Base-by-base conservation (phyloP, 2,888 invertebrate genomes). In the Strigamia maritima region DNA sequence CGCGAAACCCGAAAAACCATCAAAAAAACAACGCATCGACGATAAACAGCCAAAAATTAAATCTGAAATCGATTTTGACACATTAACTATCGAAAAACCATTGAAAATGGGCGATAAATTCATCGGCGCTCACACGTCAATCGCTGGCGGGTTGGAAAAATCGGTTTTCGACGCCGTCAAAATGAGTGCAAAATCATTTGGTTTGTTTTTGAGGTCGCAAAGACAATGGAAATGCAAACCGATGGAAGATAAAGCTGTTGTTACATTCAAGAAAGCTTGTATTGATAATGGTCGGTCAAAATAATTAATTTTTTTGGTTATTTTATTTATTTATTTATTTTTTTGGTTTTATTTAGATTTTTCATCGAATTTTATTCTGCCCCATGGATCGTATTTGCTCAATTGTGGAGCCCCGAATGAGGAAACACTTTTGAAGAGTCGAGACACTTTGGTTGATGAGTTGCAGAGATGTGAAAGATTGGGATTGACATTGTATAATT, bases 361-460 rank as follows among this genome's bases (percentile, higher is more conserved):
- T 83, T 81, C 83, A 22, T 77, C 83, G 49, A 81, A 83, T n/a
- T 81, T 83, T 35, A 85, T 83, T 83, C 84, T 84, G 28, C 85
- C 83, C 80, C 87, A 82, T 81, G 88, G 87, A 1, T 87, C 87
- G 0, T 88, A 88, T 81, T 82, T 88, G 65, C 82, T 88, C 82
- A 88, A 88, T 83, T 85, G 86, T 79, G 88, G 87, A 6, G 85
- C 87, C 3, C 85, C 87, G 2, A 84, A 87, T 79, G 80, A 82
- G 8, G 87, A 86, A 8, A 84, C 83, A 8, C 82, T 87, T 78
- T 80, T 82, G 70, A 87, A 86, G 80, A 86, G 86, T 81, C 82
- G 87, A 12, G 84, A 83, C 12, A 83, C 84, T 16, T 82, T 88
- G 76, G 80, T 87, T 19, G 87, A 88, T 81, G 88, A 88, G 80